Percentiles rank a stretch among this genome's conserved stretches.
Conservation (phyloP, 2,797 vertebrate genomes). For the Loris lydekkerianus region DNA sequence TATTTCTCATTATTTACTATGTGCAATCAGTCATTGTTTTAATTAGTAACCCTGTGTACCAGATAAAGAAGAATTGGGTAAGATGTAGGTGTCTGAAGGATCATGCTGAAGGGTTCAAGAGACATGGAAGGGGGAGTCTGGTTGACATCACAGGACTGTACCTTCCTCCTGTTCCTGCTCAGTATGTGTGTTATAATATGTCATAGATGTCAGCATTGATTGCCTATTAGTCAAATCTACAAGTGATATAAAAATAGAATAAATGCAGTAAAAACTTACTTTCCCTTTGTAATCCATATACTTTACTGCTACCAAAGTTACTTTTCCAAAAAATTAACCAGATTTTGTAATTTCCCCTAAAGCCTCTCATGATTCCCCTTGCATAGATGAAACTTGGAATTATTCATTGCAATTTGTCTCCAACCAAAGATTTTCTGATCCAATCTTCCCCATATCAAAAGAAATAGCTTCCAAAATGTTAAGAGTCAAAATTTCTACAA, state of each 20-base stretch:
- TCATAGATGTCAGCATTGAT: not conserved
- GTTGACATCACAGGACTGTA: not conserved
- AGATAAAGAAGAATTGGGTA: not conserved
- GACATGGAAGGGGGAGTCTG: not conserved
- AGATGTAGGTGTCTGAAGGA: not conserved
- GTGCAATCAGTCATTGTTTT: not conserved
- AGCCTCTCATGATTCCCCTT: not conserved
- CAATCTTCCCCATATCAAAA: not conserved
- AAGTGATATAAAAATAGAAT: not conserved
- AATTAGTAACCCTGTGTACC: not conserved
- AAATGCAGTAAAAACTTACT: not conserved
- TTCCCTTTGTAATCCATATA: not conserved
- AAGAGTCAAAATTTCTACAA: not conserved
- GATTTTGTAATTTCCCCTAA: conserved; percentile 6
- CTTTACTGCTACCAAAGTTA: not conserved
- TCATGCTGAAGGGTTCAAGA: not conserved
- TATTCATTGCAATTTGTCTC: not conserved
- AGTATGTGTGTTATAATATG: not conserved
- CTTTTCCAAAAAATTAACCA: conserved; percentile 41
- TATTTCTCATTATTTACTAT: not conserved
- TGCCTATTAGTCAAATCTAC: not conserved
- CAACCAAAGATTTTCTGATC: conserved; percentile 5
- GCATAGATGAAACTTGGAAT: not conserved
- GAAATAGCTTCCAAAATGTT: not conserved
- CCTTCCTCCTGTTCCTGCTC: not conserved